Evolutionary conservation across 64 coral and sea anemone species (phyloP).

Genomic region (Catalaphyllia jardinei): DNA sequence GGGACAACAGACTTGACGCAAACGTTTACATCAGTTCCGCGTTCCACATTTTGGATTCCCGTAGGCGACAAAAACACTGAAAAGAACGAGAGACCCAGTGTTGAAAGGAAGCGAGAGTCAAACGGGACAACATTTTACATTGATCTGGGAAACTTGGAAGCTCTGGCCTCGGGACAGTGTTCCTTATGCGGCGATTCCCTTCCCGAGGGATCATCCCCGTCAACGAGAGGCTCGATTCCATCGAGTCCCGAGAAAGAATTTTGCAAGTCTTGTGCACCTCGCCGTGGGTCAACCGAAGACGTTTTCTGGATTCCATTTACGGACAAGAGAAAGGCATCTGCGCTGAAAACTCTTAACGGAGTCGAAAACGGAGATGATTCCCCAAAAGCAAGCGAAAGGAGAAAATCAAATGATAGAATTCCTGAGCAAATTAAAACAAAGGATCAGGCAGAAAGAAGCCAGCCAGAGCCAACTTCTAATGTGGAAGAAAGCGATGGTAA

Average conservation of each 20-base stretch:
- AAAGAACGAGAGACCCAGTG: background rate
- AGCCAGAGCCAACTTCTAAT: background rate
- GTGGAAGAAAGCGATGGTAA: background rate
- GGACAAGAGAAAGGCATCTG: slow-evolving; percentile 8
- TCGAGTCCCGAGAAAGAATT: background rate
- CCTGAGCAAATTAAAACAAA: background rate
- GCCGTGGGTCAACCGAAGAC: background rate
- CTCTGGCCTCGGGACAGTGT: slow-evolving; percentile 20
- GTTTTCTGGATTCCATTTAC: slow-evolving; percentile 42
- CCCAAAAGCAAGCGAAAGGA: background rate
- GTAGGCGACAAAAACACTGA: background rate
- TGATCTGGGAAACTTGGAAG: slow-evolving; percentile 11
- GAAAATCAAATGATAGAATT: slow-evolving; percentile 5
- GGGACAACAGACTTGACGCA: background rate
- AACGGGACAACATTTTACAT: slow-evolving; percentile 37
- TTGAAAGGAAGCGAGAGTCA: background rate
- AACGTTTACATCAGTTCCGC: slow-evolving; percentile 29
- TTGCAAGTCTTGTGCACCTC: slow-evolving; percentile 24
- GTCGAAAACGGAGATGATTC: background rate
- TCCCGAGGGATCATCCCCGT: background rate
- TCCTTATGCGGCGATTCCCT: slow-evolving; percentile 9
- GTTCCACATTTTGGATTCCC: slow-evolving; percentile 69
- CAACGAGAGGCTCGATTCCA: background rate
- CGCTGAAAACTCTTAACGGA: background rate
- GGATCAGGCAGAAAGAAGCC: background rate